Evolutionary conservation across 2,113 vertebrate species (phyloP).

Genomic region (Callipepla squamata): DNA sequence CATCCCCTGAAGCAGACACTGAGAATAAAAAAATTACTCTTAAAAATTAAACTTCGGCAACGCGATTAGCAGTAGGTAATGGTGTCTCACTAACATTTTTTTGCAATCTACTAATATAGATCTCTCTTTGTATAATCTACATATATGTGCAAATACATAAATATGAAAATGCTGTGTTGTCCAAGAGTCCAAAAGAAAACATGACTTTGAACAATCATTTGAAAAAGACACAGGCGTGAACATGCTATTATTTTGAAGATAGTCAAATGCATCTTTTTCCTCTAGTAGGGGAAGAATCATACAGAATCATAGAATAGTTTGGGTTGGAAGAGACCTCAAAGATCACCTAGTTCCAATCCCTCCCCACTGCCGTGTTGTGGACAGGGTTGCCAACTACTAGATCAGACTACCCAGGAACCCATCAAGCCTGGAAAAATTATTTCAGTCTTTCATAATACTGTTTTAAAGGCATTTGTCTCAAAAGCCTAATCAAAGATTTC

Average conservation of each 20-base stretch:
- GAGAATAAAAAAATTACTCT: background rate
- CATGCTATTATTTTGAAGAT: background rate
- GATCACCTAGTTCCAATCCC: too few relatives aligned
- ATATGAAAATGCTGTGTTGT: background rate
- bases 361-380: too few relatives aligned
- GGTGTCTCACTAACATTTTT: background rate
- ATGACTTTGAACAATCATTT: background rate
- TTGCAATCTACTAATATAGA: background rate
- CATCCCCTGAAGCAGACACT: background rate
- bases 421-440: background rate
- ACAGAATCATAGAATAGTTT: too few relatives aligned
- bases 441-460: background rate
- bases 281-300: accelerated
- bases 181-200: background rate
- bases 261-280: background rate
- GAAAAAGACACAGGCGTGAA: background rate
- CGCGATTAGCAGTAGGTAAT: background rate
- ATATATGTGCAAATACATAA: background rate
- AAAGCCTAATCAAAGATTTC: background rate
- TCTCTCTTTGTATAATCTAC: background rate
- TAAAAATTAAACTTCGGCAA: background rate
- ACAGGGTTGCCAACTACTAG: too few relatives aligned
- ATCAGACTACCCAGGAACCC: too few relatives aligned
- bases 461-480: background rate
- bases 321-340: too few relatives aligned